Conservation (phyloP, 2,113 vertebrate species). For the Macrotis lagotis region DNA sequence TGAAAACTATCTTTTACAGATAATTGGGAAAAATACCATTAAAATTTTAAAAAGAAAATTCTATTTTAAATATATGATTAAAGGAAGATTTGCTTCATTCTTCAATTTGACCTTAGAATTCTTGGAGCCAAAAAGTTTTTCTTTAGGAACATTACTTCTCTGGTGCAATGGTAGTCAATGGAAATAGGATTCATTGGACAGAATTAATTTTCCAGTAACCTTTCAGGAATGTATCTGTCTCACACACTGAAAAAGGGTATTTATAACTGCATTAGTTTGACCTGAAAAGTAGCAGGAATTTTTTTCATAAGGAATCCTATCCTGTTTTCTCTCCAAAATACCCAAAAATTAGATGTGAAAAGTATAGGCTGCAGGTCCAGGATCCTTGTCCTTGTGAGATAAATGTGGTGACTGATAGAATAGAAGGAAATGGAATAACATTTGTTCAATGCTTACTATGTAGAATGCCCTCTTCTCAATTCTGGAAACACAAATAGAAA, state of each 20-base stretch:
- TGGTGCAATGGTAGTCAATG: constrained; percentile 3
- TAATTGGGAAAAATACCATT: too few relatives aligned
- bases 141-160: not conserved
- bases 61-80: constrained; percentile 11
- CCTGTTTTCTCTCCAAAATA: constrained; percentile 35
- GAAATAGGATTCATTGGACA: constrained; percentile 17
- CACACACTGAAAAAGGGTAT: not conserved
- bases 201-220: constrained; percentile 9
- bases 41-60: too few relatives aligned
- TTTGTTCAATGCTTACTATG: too few relatives aligned
- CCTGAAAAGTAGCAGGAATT: constrained; percentile 39
- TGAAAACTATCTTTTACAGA: too few relatives aligned
- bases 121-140: constrained; percentile 21
- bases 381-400: not conserved
- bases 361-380: not conserved
- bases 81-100: constrained; percentile 38
- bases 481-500: too few relatives aligned
- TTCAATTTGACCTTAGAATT: not conserved
- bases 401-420: not conserved
- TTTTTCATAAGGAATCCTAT: not conserved
- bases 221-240: not conserved
- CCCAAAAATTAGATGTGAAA: constrained; percentile 25
- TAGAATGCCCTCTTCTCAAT: too few relatives aligned
- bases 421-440: not conserved
- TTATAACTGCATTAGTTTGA: constrained; percentile 8